Percentiles rank a stretch among this genome's conserved stretches.
These are phyloP conservation scores for Sebastes melanostomus DNA, from an alignment of 2,797 vertebrate species.

Conservation along the genomic window DNA sequence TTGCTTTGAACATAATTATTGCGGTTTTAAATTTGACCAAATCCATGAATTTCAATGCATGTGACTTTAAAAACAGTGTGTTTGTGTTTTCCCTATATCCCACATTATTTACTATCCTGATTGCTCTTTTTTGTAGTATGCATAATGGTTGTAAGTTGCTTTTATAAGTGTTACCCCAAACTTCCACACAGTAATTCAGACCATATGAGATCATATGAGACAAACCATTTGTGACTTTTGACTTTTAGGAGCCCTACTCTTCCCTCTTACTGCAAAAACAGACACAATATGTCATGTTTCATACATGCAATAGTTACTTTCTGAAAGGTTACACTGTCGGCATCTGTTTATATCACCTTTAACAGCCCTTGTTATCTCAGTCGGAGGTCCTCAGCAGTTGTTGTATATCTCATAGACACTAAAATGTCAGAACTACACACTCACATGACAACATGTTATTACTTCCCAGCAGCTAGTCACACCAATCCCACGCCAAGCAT, in stretches of 20 bases:
- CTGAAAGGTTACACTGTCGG: background rate
- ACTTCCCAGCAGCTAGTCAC: background rate
- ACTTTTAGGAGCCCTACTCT: background rate
- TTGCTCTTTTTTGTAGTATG: too few relatives aligned
- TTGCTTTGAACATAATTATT: too few relatives aligned
- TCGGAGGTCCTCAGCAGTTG: background rate
- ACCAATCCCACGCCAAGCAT: background rate
- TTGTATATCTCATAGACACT: background rate
- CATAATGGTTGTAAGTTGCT: too few relatives aligned
- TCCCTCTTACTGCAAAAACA: background rate
- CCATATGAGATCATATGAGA: background rate
- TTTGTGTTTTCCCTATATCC: too few relatives aligned
- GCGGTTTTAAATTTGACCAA: too few relatives aligned
- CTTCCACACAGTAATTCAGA: too few relatives aligned
- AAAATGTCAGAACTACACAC: conserved; percentile 1
- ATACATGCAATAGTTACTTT: background rate
- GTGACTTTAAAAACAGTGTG: too few relatives aligned
- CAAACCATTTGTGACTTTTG: background rate
- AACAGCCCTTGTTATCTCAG: background rate
- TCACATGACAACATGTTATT: conserved; percentile 6
- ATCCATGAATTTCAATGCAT: too few relatives aligned
- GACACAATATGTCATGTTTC: background rate
- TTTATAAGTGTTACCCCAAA: too few relatives aligned
- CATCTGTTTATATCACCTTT: background rate
- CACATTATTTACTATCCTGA: too few relatives aligned